Base-by-base conservation (phyloP, 2,797 vertebrate genomes). In the Trachops cirrhosus region DNA sequence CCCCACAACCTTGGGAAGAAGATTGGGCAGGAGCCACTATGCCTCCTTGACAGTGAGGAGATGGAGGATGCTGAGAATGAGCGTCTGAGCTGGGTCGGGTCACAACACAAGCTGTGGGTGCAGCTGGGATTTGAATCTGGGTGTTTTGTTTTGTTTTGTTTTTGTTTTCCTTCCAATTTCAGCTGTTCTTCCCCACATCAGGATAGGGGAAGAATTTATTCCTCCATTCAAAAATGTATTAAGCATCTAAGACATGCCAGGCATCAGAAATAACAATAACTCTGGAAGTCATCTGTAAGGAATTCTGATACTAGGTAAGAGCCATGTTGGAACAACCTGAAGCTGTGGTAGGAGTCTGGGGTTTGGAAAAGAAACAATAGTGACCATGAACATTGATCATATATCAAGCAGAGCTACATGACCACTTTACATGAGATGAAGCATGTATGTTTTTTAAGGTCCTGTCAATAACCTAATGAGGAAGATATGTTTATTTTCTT, bases 1-100 rank as follows among this genome's bases (percentile, higher is more conserved):
- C n/a, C 11, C 52, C 19, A 10, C 0, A 1, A 34, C 21, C 21
- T 41, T 32, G 4, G 34, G 34, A 86, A 79, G 39, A 50, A 48
- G 32, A 7, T 2, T 2, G 18, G 24, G 34, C 41, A 59, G 64
- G 29, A 34, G 7, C 11, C 15, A 21, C 2, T 3, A 11, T 41
- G 21, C 3, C n/a, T 7, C 1, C 9, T 39, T 48, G 34, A n/a
- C 67, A 75, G 54, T 9, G 10, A 11, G 50, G 15, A 5, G 8
- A 12, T 6, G 15, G 29, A 34, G 34, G n/a, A 70, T 6, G 0
- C 14, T 4, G 22, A 41, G 46, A 32, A 39, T 41, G 14, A 14
- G 9, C 1, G 12, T 6, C 32, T 52, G 1, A 1, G 0, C 6
- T 71, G 6, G 0, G 18, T 6, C 32, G n/a, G 52, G 19, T 41